phyloP scores from a whole-genome alignment of 2,888 invertebrate genomes.

The Brachyptera risi region DNA sequence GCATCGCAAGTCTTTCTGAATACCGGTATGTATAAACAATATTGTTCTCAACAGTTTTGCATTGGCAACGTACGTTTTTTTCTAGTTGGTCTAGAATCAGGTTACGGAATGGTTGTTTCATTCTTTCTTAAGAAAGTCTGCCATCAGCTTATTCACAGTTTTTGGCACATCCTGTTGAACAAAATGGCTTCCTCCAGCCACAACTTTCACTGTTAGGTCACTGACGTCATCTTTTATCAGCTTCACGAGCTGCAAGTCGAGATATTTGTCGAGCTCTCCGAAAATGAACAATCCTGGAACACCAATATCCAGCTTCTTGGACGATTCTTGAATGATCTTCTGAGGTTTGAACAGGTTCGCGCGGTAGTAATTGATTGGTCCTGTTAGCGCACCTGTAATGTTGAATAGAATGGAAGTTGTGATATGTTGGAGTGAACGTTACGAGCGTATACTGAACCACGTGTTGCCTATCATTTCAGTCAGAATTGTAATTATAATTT shows the following conservation, averaged over 20 bases:
- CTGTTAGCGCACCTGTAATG: slow-evolving; percentile 51
- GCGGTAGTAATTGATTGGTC: slow-evolving; percentile 56
- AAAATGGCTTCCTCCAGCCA: slow-evolving; percentile 51
- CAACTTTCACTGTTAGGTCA: slow-evolving; percentile 45
- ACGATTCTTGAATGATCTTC: not conserved
- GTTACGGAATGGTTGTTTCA: too few species aligned
- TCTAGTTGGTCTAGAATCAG: too few species aligned
- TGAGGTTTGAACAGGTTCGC: slow-evolving; percentile 45
- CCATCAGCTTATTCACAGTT: slow-evolving; percentile 51
- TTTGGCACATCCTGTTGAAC: slow-evolving; percentile 54
- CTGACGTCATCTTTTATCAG: slow-evolving; percentile 46
- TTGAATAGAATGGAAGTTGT: too few species aligned
- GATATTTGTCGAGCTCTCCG: slow-evolving; percentile 48
- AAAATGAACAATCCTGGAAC: slow-evolving; percentile 46
- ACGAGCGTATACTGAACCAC: too few species aligned
- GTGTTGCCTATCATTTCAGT: too few species aligned
- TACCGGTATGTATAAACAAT: too few species aligned
- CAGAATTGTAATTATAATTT: too few species aligned
- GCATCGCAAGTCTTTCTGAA: too few species aligned
- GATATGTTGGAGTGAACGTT: too few species aligned
- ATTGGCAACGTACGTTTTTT: too few species aligned
- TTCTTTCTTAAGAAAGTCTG: slow-evolving; percentile 43
- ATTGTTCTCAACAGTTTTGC: too few species aligned
- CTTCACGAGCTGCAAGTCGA: slow-evolving; percentile 42
- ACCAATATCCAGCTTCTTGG: slow-evolving; percentile 33